A percentile compares a stretch with the other conserved stretches of the same genome.
These are phyloP conservation scores for Notodonta ziczac DNA, from an alignment of 2,888 invertebrate species.

Conservation along the genomic window DNA sequence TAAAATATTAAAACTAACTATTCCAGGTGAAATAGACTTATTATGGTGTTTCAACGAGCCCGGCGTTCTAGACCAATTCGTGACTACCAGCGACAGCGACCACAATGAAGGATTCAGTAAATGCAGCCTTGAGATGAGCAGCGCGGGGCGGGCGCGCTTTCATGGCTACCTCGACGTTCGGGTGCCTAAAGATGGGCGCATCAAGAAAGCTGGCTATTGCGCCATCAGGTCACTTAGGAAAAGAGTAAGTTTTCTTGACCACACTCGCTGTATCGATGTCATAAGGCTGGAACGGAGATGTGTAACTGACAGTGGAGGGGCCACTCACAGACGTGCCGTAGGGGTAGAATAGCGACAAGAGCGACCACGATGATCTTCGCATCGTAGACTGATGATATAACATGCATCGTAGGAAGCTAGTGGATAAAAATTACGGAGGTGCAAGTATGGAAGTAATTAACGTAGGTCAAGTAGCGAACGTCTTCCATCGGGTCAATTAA, in stretches of 20 bases:
- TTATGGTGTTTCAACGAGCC: constrained; percentile 89
- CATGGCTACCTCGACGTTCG: constrained; percentile 88
- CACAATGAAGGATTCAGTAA: constrained; percentile 93
- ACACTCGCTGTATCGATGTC: not conserved
- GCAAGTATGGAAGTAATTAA: too few relatives aligned
- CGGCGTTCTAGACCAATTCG: constrained; percentile 87
- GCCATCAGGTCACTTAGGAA: constrained; percentile 88
- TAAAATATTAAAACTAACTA: too few relatives aligned
- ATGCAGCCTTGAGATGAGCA: constrained; percentile 87
- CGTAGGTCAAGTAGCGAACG: too few relatives aligned
- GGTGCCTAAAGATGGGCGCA: constrained; percentile 91
- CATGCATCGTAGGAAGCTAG: too few relatives aligned
- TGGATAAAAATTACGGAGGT: too few relatives aligned
- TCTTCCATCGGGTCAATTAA: too few relatives aligned
- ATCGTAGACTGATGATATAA: too few relatives aligned
- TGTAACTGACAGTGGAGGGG: too few relatives aligned
- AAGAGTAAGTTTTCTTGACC: constrained; percentile 75
- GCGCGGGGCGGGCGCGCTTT: constrained; percentile 88
- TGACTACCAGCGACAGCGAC: constrained; percentile 91
- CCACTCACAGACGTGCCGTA: too few relatives aligned
- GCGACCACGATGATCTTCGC: too few relatives aligned
- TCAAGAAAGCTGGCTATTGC: constrained; percentile 92
- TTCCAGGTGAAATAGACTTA: constrained; percentile 88
- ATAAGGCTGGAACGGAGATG: too few relatives aligned
- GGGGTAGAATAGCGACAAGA: too few relatives aligned